These are phyloP conservation scores for Labroides dimidiatus DNA, from an alignment of 2,797 vertebrate species.

Conservation along the genomic window DNA sequence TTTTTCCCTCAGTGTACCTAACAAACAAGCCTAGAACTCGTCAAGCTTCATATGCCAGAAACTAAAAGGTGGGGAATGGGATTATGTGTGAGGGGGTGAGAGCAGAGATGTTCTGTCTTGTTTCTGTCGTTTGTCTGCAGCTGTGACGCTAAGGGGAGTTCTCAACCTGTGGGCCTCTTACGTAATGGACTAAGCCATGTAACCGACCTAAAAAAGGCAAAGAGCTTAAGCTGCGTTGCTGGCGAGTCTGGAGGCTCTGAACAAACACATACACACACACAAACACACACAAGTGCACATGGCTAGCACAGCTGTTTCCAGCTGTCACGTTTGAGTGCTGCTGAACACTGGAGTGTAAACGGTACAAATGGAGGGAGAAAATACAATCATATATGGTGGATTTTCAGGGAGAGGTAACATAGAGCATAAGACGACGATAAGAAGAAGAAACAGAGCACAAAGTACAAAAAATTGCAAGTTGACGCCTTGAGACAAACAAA, in stretches of 20 bases:
- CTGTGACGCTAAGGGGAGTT: constrained; percentile 63
- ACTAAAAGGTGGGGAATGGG: neutral
- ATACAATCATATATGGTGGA: neutral
- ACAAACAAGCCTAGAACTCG: neutral
- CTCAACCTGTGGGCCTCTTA: constrained; percentile 69
- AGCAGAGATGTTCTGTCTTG: constrained; percentile 22
- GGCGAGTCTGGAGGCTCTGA: constrained; percentile 37
- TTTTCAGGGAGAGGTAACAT: constrained; percentile 7
- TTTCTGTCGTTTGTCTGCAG: constrained; percentile 54
- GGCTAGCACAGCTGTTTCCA: constrained; percentile 56
- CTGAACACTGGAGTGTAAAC: constrained; percentile 18
- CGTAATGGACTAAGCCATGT: constrained; percentile 73
- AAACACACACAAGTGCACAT: neutral
- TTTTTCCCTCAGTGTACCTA: too few species aligned
- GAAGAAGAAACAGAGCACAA: constrained; percentile 1
- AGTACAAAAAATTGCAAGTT: constrained; percentile 2
- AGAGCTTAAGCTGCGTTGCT: constrained; percentile 70
- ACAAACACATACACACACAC: neutral
- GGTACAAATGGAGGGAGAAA: constrained; percentile 6
- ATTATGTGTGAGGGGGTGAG: neutral
- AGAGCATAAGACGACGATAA: constrained; percentile 1
- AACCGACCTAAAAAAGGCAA: constrained; percentile 77
- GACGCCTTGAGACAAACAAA: neutral
- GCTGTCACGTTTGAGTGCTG: constrained; percentile 54
- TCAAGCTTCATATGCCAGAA: neutral